Conservation (phyloP, 2,888 invertebrate species). For the Sympetrum striolatum region DNA sequence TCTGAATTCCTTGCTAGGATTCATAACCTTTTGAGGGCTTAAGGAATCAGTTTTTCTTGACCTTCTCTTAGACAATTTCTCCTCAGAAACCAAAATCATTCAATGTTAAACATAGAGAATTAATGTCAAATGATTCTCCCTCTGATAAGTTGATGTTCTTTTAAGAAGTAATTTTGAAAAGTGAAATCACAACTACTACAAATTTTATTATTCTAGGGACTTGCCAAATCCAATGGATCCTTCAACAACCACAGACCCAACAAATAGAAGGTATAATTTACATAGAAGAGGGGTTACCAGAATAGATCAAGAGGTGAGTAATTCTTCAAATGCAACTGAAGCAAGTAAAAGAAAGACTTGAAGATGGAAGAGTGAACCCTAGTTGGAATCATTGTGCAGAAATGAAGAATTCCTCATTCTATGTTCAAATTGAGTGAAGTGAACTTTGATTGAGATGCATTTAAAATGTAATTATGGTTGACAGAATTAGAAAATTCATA, state of each 20-base stretch:
- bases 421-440: not conserved
- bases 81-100: no score
- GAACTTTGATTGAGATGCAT: no score
- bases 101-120: no score
- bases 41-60: no score
- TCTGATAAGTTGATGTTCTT: no score
- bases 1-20: no score
- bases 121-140: no score
- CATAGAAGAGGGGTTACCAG: not conserved
- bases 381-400: not conserved
- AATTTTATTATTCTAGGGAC: not conserved
- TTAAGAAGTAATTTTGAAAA: no score
- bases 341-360: not conserved
- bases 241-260: not conserved
- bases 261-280: not conserved
- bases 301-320: not conserved
- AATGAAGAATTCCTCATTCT: not conserved
- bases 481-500: not conserved
- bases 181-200: no score
- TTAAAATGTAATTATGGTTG: not conserved
- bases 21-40: no score
- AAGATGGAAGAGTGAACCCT: not conserved
- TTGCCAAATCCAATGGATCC: not conserved
- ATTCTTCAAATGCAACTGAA: not conserved
- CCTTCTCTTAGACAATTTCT: no score